These are phyloP conservation scores for Corythaixoides concolor DNA, from an alignment of 2,113 vertebrate genomes.

Conservation along the genomic window DNA sequence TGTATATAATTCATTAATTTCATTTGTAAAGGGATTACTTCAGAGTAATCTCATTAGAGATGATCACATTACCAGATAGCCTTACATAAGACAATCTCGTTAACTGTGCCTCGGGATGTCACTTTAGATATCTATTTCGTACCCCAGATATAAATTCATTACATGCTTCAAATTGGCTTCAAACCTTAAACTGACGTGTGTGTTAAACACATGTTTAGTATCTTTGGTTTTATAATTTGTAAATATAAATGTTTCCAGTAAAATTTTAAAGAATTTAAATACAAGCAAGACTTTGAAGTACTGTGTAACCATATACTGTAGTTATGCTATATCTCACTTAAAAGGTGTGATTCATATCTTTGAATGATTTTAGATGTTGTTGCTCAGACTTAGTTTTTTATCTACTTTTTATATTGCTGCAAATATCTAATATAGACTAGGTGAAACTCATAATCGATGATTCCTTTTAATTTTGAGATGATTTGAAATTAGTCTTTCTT, in stretches of 20 bases:
- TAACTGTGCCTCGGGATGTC: conserved; percentile 60
- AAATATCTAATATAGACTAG: background rate
- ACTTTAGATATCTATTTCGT: conserved; percentile 62
- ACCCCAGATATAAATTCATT: conserved; percentile 54
- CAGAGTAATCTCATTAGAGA: conserved; percentile 62
- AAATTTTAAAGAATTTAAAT: background rate
- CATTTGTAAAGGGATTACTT: conserved; percentile 67
- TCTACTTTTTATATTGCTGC: background rate
- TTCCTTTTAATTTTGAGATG: background rate
- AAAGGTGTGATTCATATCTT: background rate
- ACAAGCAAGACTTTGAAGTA: background rate
- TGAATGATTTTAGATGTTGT: background rate
- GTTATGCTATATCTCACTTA: background rate
- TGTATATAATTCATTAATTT: conserved; percentile 63
- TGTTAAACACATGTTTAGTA: background rate
- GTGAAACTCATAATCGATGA: background rate
- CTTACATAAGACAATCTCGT: conserved; percentile 70
- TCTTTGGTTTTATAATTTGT: background rate
- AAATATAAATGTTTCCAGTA: background rate
- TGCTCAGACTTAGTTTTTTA: background rate
- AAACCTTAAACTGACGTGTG: conserved; percentile 25
- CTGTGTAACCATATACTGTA: background rate
- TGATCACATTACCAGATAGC: conserved; percentile 63
- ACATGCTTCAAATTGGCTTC: conserved; percentile 9
- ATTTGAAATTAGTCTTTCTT: background rate